phyloP scores from a whole-genome alignment of 2,888 invertebrate genomes.

The Sabellastarte sp. region DNA sequence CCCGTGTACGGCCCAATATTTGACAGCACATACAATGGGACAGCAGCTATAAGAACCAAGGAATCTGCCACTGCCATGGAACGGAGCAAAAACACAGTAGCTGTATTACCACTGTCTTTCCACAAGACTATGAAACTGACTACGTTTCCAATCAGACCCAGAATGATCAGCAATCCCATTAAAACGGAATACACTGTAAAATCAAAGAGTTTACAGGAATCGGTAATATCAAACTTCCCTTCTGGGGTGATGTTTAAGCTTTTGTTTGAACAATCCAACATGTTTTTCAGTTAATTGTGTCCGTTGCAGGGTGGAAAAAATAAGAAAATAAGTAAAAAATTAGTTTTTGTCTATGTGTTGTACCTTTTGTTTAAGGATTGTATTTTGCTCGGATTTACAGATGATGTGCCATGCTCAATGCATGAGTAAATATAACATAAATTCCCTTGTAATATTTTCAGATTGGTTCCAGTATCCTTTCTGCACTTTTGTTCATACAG shows the following conservation, averaged over 20 bases:
- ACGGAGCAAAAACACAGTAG: constrained; percentile 28
- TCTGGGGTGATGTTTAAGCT: background rate
- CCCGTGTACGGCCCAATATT: constrained; percentile 22
- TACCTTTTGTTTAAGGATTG: no score
- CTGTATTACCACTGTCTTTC: constrained; percentile 19
- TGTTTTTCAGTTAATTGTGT: background rate
- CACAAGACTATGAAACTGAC: constrained; percentile 30
- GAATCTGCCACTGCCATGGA: constrained; percentile 33
- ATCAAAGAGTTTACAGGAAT: constrained; percentile 27
- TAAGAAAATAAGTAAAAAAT: no score
- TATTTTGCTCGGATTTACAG: no score
- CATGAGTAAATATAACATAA: no score
- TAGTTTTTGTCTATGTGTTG: no score
- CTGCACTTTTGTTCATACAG: no score
- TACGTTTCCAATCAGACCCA: constrained; percentile 30
- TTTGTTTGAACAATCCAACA: constrained; percentile 11
- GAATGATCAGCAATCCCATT: constrained; percentile 23
- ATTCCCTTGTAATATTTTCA: no score
- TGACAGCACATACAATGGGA: constrained; percentile 29
- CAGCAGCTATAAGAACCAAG: constrained; percentile 28
- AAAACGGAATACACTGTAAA: constrained; percentile 27
- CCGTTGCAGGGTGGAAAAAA: no score
- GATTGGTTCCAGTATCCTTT: no score
- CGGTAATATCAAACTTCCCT: constrained; percentile 19
- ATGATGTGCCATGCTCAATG: no score